These are phyloP conservation scores for Andricus curvator DNA, from an alignment of 2,888 invertebrate genomes.

Conservation along the genomic window DNA sequence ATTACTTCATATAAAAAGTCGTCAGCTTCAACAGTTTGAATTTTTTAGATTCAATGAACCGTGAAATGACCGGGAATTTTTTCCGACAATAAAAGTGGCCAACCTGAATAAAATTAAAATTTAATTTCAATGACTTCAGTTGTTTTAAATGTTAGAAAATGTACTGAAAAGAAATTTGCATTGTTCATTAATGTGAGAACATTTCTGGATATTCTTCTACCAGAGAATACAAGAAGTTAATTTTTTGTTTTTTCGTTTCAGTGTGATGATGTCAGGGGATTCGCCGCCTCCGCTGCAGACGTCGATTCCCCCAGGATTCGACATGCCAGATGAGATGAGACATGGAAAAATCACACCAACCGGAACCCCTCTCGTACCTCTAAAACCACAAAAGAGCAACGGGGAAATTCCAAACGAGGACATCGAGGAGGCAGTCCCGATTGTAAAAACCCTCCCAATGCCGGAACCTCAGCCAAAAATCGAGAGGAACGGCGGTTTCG, in stretches of 20 bases:
- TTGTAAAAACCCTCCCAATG: conserved; percentile 64
- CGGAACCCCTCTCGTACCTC: conserved; percentile 51
- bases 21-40: no score
- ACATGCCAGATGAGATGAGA: conserved; percentile 68
- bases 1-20: no score
- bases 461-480: conserved; percentile 68
- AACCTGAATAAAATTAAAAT: no score
- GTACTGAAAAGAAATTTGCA: no score
- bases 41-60: no score
- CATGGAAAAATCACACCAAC: conserved; percentile 63
- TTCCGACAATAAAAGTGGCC: no score
- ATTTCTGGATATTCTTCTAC: conserved; percentile 14
- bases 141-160: no score
- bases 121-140: no score
- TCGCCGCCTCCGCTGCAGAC: conserved; percentile 67
- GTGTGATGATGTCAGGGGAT: conserved; percentile 72
- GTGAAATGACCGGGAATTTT: no score
- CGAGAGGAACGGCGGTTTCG: conserved; percentile 69
- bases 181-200: conserved; percentile 25
- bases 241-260: conserved; percentile 56
- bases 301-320: conserved; percentile 66
- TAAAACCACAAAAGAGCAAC: conserved; percentile 40
- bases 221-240: conserved; percentile 17
- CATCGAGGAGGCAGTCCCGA: conserved; percentile 68
- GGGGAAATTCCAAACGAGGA: conserved; percentile 59